Conservation (phyloP, 2,113 vertebrate genomes). For the Lontra canadensis region DNA sequence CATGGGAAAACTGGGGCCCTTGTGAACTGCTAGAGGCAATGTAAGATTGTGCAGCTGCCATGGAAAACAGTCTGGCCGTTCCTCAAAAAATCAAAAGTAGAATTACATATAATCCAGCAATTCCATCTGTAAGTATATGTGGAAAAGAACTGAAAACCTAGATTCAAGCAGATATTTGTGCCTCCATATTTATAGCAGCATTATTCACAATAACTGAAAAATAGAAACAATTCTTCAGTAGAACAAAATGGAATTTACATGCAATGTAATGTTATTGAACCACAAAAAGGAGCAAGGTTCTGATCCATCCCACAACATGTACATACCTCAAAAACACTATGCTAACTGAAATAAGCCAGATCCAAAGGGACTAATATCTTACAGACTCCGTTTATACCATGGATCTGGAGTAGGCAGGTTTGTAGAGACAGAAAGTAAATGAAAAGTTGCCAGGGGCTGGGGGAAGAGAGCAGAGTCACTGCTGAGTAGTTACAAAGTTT, state of each 20-base stretch:
- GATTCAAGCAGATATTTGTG: neutral
- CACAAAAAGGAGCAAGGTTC: neutral
- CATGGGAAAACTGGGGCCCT: neutral
- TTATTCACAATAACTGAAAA: neutral
- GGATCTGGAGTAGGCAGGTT: neutral
- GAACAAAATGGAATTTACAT: neutral
- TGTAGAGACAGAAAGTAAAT: neutral
- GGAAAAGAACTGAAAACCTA: neutral
- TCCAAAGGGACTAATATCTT: neutral
- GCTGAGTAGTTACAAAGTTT: neutral
- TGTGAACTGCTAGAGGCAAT: neutral
- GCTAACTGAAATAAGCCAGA: neutral
- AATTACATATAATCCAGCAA: neutral
- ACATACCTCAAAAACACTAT: neutral
- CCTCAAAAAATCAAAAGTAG: neutral
- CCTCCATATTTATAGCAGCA: neutral
- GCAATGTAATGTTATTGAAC: neutral
- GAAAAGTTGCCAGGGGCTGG: neutral
- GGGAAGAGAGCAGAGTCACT: neutral
- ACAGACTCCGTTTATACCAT: neutral
- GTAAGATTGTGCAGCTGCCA: neutral
- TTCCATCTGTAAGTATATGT: neutral
- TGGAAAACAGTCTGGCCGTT: neutral
- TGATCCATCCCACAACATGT: neutral
- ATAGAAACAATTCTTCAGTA: neutral